These are phyloP conservation scores for Hyperoplus lanceolatus DNA, from an alignment of 2,797 vertebrate species.

Conservation along the genomic window DNA sequence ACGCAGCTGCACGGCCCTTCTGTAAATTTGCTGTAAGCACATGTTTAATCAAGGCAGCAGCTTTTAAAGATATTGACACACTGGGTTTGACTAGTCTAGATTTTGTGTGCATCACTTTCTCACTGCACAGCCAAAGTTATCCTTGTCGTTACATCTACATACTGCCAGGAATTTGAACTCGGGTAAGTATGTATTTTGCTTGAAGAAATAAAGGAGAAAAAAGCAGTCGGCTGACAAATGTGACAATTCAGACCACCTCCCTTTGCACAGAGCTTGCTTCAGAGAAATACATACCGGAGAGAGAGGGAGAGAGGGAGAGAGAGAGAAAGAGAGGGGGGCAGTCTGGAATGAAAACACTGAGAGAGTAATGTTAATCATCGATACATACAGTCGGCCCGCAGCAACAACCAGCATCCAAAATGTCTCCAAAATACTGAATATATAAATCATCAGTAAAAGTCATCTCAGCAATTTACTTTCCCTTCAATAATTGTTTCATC, in stretches of 20 bases:
- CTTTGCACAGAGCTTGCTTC: conserved; percentile 42
- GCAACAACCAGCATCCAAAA: conserved; percentile 38
- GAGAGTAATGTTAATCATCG: conserved; percentile 48
- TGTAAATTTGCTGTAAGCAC: conserved; percentile 37
- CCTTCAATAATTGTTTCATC: background rate
- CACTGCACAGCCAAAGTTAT: conserved; percentile 22
- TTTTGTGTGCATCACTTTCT: conserved; percentile 27
- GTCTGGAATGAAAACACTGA: conserved; percentile 52
- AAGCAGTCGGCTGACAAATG: conserved; percentile 44
- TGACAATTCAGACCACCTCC: conserved; percentile 42
- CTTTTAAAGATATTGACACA: conserved; percentile 37
- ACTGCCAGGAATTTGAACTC: conserved; percentile 58
- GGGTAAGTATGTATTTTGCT: conserved; percentile 20
- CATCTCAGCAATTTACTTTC: background rate
- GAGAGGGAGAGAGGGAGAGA: conserved; percentile 22
- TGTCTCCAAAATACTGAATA: conserved; percentile 18
- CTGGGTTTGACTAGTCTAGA: conserved; percentile 28
- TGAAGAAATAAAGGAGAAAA: too few relatives aligned
- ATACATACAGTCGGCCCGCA: conserved; percentile 37
- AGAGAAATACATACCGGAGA: conserved; percentile 39
- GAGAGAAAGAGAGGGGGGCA: conserved; percentile 37
- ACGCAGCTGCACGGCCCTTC: conserved; percentile 33
- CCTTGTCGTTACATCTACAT: conserved; percentile 43
- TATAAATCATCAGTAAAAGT: conserved; percentile 1
- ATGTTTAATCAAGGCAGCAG: conserved; percentile 46